A percentile compares a stretch with the other conserved stretches of the same genome.
phyloP scores from a whole-genome alignment of 1,140 invertebrate genomes.

The Myzus persicae region DNA sequence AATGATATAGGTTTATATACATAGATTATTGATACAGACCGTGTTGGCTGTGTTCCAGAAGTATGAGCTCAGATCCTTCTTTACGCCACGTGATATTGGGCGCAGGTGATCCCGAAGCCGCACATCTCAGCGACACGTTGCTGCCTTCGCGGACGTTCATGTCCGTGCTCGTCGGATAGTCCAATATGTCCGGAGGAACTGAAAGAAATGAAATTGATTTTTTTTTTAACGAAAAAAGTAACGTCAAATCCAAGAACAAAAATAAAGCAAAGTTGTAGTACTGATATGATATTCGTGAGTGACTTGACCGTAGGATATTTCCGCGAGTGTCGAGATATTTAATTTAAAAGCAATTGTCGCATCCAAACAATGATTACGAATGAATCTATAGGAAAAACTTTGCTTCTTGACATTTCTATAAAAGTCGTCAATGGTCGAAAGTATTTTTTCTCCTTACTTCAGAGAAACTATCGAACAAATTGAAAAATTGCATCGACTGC shows the following conservation, averaged over 20 bases:
- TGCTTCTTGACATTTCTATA: background rate
- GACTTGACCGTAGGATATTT: background rate
- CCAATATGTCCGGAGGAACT: constrained; percentile 81
- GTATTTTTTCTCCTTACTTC: background rate
- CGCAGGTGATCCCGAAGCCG: constrained; percentile 79
- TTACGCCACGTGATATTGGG: constrained; percentile 84
- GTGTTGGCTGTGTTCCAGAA: constrained; percentile 70
- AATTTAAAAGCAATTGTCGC: constrained; percentile 1
- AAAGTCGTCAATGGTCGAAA: background rate
- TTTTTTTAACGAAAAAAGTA: background rate
- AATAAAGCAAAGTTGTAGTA: background rate
- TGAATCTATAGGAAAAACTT: background rate
- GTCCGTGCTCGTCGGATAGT: constrained; percentile 85
- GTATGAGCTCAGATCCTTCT: constrained; percentile 77
- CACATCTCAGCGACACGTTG: constrained; percentile 83
- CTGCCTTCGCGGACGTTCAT: constrained; percentile 85
- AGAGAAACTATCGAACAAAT: background rate
- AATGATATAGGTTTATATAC: background rate
- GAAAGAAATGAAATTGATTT: constrained; percentile 62
- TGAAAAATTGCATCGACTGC: background rate
- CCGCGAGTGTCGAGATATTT: background rate
- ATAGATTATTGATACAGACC: constrained; percentile 65
- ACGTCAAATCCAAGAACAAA: background rate
- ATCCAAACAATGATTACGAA: background rate
- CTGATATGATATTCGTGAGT: background rate